Percentiles rank a stretch among this genome's conserved stretches.
phyloP scores from a whole-genome alignment of 2,888 invertebrate genomes.

The Euzophera pinguis region DNA sequence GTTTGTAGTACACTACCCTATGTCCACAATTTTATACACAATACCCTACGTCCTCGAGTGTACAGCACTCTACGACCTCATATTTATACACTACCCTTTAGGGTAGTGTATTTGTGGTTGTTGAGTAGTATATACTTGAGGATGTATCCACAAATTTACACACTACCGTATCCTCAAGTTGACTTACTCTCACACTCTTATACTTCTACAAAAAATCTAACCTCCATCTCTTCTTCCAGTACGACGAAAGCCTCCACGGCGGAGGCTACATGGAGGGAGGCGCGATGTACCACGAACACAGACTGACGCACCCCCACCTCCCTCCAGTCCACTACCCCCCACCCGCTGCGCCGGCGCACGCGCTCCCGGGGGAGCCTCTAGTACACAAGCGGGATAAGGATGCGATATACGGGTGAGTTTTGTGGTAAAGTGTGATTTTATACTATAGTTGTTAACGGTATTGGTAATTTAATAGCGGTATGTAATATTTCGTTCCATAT shows the following conservation, averaged over 20 bases:
- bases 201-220: neutral
- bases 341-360: conserved; percentile 93
- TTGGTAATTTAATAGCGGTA: neutral
- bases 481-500: too few species aligned
- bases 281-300: conserved; percentile 88
- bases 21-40: neutral
- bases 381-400: conserved; percentile 99
- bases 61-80: too few species aligned
- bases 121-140: too few species aligned
- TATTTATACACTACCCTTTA: too few species aligned
- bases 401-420: conserved; percentile 98
- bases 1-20: too few species aligned
- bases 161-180: too few species aligned
- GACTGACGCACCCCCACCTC: conserved; percentile 88
- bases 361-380: conserved; percentile 91
- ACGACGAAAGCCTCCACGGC: conserved; percentile 95
- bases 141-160: too few species aligned
- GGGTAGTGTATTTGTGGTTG: too few species aligned
- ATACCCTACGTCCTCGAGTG: too few species aligned
- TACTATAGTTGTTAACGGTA: conserved; percentile 8
- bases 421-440: conserved; percentile 59
- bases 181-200: too few species aligned
- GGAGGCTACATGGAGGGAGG: conserved; percentile 91
- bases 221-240: conserved; percentile 74
- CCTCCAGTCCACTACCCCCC: conserved; percentile 88